Percentiles rank a stretch among this genome's conserved stretches.
Conservation (phyloP, 2,113 vertebrate species). For the Sceloporus tristichus region DNA sequence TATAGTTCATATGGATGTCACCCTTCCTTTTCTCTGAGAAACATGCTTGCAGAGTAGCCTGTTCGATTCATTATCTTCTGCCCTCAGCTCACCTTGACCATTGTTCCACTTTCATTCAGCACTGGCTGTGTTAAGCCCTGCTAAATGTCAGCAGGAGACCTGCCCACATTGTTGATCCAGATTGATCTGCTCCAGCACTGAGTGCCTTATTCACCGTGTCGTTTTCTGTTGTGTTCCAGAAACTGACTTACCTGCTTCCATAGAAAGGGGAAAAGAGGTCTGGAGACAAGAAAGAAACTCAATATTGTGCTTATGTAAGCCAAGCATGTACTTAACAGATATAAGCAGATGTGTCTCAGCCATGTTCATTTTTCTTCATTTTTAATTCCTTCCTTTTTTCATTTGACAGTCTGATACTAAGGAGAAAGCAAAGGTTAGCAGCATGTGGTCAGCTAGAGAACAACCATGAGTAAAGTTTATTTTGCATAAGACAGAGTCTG, state of each 20-base stretch:
- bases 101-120: conserved; percentile 57
- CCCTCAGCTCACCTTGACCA: conserved; percentile 61
- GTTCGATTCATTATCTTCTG: neutral
- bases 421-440: conserved; percentile 70
- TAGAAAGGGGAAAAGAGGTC: conserved; percentile 5
- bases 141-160: conserved; percentile 62
- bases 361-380: conserved; percentile 36
- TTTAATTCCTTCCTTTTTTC: conserved; percentile 58
- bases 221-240: conserved; percentile 56
- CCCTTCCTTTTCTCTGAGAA: neutral
- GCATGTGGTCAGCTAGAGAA: conserved; percentile 71
- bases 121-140: conserved; percentile 58
- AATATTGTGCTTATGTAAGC: conserved; percentile 66
- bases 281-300: conserved; percentile 18
- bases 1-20: neutral
- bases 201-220: conserved; percentile 44
- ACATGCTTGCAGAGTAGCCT: neutral
- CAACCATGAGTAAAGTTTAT: conserved; percentile 59
- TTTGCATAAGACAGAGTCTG: neutral
- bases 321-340: conserved; percentile 63
- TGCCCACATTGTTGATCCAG: conserved; percentile 54
- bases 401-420: conserved; percentile 77
- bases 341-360: conserved; percentile 62
- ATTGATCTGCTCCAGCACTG: conserved; percentile 41
- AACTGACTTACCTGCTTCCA: conserved; percentile 59